Conservation (phyloP, 2,797 vertebrate genomes). For the Sebastes miniatus region DNA sequence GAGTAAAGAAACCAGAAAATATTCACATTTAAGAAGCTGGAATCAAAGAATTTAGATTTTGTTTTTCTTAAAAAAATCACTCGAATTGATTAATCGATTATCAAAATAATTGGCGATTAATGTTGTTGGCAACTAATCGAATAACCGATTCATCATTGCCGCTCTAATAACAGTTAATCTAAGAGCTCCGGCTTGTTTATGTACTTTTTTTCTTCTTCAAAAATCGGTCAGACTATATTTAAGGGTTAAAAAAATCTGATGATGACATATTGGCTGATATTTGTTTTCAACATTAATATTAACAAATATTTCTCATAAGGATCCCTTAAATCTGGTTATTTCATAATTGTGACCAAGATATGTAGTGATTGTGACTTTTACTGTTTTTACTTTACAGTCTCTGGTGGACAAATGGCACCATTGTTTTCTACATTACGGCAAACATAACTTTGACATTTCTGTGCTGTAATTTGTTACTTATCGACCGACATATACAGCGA, state of each 20-base stretch:
- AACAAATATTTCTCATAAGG: neutral
- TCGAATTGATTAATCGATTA: too few relatives aligned
- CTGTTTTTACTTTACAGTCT: neutral
- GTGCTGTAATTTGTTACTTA: neutral
- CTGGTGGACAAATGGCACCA: neutral
- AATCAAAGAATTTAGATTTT: accelerated
- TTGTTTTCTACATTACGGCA: neutral
- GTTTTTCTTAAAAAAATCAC: too few relatives aligned
- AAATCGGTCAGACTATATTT: neutral
- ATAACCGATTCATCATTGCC: too few relatives aligned
- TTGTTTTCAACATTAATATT: neutral
- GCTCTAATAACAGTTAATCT: too few relatives aligned
- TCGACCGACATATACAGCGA: neutral
- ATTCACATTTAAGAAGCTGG: too few relatives aligned
- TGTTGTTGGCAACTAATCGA: too few relatives aligned
- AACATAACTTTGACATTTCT: neutral
- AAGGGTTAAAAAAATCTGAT: neutral
- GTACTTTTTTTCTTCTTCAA: too few relatives aligned
- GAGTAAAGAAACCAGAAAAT: too few relatives aligned
- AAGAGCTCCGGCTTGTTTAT: too few relatives aligned
- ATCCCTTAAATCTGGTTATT: neutral
- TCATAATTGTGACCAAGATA: neutral
- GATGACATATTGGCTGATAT: neutral
- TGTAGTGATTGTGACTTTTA: neutral
- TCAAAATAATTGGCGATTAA: too few relatives aligned